Percentiles rank a stretch among this genome's conserved stretches.
Conservation (phyloP, 2,888 invertebrate genomes). For the Orthosia gracilis region DNA sequence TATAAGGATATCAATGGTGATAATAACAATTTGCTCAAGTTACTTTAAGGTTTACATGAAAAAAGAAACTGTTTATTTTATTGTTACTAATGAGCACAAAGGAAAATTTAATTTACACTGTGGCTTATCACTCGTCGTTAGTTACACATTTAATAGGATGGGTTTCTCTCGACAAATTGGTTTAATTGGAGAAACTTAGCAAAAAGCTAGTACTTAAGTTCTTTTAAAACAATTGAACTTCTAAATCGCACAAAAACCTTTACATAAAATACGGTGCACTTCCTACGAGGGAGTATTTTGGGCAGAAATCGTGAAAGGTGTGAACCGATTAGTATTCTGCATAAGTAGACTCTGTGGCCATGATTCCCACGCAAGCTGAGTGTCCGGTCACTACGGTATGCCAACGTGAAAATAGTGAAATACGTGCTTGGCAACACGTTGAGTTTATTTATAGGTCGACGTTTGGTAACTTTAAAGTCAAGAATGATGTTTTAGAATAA, state of each 20-base stretch:
- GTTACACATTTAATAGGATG: too few species aligned
- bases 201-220: background rate
- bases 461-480: background rate
- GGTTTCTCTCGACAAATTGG: too few species aligned
- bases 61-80: too few species aligned
- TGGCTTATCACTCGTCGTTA: too few species aligned
- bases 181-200: too few species aligned
- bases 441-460: background rate
- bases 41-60: too few species aligned
- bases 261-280: slow-evolving; percentile 9
- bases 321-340: slow-evolving; percentile 50
- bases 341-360: slow-evolving; percentile 32
- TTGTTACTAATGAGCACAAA: too few species aligned
- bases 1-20: too few species aligned
- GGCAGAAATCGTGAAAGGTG: slow-evolving; percentile 11
- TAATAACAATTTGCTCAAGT: too few species aligned
- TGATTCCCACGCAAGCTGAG: slow-evolving; percentile 29
- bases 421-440: slow-evolving; percentile 2
- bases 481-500: too few species aligned
- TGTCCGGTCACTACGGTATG: slow-evolving; percentile 25
- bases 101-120: too few species aligned
- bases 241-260: background rate
- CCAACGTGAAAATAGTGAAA: slow-evolving; percentile 3
- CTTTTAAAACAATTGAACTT: slow-evolving; percentile 1
- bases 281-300: slow-evolving; percentile 17